phyloP scores from a whole-genome alignment of 2,888 invertebrate species.

The Pegoplata infirma region DNA sequence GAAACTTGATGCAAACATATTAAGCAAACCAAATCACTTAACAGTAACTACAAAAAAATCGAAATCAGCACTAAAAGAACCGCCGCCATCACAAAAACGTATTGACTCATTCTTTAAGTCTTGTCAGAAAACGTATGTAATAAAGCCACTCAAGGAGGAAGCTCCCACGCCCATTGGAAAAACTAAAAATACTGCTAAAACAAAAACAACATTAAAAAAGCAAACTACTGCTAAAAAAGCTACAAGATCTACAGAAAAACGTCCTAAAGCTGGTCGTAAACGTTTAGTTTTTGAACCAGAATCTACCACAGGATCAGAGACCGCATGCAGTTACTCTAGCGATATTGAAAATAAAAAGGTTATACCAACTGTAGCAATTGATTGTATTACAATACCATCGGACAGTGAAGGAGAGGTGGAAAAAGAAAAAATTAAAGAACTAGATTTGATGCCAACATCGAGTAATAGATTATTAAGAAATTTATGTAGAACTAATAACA shows the following conservation, averaged over 20 bases:
- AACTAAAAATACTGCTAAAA: not conserved
- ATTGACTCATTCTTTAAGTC: constrained; percentile 71
- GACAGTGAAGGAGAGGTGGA: constrained; percentile 56
- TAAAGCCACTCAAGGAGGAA: constrained; percentile 49
- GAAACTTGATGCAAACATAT: too few species aligned
- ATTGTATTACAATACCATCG: constrained; percentile 40
- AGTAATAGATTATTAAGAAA: too few species aligned
- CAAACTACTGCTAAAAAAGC: constrained; percentile 8
- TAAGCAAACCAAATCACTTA: too few species aligned
- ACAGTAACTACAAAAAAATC: not conserved
- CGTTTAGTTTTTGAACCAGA: constrained; percentile 65
- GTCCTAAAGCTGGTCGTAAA: constrained; percentile 64
- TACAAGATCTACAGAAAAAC: not conserved
- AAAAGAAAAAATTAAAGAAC: not conserved
- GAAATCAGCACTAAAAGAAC: constrained; percentile 58
- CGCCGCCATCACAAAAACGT: constrained; percentile 67
- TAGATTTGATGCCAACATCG: too few species aligned
- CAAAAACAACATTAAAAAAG: not conserved
- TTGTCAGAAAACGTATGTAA: constrained; percentile 65
- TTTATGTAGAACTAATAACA: too few species aligned
- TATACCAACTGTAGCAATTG: not conserved
- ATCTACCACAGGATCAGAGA: constrained; percentile 10
- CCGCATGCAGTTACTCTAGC: not conserved
- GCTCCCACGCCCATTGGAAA: not conserved
- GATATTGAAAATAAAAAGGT: too few species aligned